Base-by-base conservation (phyloP, 2,113 vertebrate species). In the Silurus meridionalis region DNA sequence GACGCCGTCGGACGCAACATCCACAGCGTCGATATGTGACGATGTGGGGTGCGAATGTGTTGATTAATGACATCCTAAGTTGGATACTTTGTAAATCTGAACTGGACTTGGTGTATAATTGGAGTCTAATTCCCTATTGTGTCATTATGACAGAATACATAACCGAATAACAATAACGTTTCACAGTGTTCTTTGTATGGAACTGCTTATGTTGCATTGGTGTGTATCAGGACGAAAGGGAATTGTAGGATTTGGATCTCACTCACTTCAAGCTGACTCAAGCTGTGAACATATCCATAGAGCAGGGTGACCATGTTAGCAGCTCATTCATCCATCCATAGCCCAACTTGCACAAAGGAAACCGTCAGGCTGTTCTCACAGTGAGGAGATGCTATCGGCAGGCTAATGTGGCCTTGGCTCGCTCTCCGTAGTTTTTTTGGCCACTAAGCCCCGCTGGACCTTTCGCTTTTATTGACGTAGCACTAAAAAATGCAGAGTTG, bases 291-390 rank as follows among this genome's bases (percentile, higher is more conserved):
- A 60, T 78, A 77, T 84, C 71, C 53, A 25, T 48, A 77, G 83
- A 28, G 37, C 80, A 85, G 87, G 83, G 79, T 78, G 84, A 83
- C 87, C 83, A 53, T 82, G 71, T 81, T 85, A 75, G 82, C 79
- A 83, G 69, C 80, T 57, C 71, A 83, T 77, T 75, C 57, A 82
- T 82, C 83, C 63, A 71, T 78, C 79, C 10, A 46, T 37, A 82
- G 83, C n/a, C 55, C 71, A 64, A 8, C 11, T 21, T 80, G 69
- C 52, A 77, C 25, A 82, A 82, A 85, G 86, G 82, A 79, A 72
- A 69, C 46, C 63, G 53, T 84, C 61, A n/a, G 60, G 80, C 71
- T 28, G 52, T 28, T 53, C 82, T 21, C 74, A 19, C 46, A 23
- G 37, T 72, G 28, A 69, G 10, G 28, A 58, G 50, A 55, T 60